Conservation (phyloP, 1,140 invertebrate species). For the Vanessa tameamea region DNA sequence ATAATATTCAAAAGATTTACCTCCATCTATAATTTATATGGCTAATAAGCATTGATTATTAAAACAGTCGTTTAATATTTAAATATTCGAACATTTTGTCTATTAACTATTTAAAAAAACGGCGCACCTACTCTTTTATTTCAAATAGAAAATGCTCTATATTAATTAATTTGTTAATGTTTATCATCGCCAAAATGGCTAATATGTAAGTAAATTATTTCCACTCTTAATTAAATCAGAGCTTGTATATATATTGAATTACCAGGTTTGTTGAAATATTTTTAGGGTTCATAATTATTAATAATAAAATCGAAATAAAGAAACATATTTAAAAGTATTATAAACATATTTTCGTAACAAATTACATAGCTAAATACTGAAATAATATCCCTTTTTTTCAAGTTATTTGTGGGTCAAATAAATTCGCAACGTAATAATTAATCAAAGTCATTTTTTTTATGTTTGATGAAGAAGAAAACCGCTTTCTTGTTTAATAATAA, state of each 20-base stretch:
- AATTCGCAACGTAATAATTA: no score
- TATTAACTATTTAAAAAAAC: background rate
- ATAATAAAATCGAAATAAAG: no score
- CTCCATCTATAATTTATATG: background rate
- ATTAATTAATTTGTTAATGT: background rate
- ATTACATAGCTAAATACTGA: no score
- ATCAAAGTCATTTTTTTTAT: no score
- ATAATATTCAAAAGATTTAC: background rate
- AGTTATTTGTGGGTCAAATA: no score
- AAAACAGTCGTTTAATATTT: background rate
- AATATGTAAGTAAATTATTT: constrained; percentile 28
- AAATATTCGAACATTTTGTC: background rate
- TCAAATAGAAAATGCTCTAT: background rate
- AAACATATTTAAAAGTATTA: no score
- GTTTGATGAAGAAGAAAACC: no score
- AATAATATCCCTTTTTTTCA: no score
- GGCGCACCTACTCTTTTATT: background rate
- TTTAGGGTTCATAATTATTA: background rate
- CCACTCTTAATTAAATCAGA: constrained; percentile 10
- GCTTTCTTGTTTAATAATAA: no score
- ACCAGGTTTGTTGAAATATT: constrained; percentile 1
- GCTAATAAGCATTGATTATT: background rate
- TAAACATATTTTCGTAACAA: no score
- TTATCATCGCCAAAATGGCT: background rate
- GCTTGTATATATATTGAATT: background rate